Evolutionary conservation across 2,888 invertebrate species (phyloP), one percentile per base, ranked within the genome.

Genomic region (Spodoptera littoralis): DNA sequence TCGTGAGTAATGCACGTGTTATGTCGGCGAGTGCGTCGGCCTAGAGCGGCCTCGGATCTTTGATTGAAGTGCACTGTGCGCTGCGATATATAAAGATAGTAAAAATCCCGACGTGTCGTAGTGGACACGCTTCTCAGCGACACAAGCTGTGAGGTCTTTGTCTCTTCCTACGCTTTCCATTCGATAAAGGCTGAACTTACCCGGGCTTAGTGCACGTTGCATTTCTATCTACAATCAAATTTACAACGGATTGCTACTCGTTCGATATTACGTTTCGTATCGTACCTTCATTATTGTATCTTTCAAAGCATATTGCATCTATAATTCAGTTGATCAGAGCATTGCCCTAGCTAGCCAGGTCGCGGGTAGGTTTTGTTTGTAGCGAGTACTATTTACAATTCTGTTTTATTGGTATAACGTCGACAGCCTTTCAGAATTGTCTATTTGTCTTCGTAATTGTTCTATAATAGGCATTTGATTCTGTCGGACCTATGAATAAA

Each of bases 1-100:
- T 94, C 90, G 94, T 94, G 94, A 94, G 94, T 94, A 94, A 94
- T 94, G 93, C 94, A 94, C 94, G 93, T 94, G 94, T 92, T 93
- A 93, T 94, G 92, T 88, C 84, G 84, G 80, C 77, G 91, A 92
- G 92, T 91, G 92, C 93, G 93, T 90, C 92, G 93, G 90, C 93
- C 93, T 92, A 92, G 87, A 88, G 86, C 92, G 92, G 88, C 93
- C 92, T 92, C 90, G 86, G 85, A 81, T 88, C 88, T 90, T 89
- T 90, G 91, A 93, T 93, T 93, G 90, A 90, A 87, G 88, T 90
- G 89, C 90, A 90, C 77, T 83, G 83, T 72, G 56, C 76, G 74
- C 79, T 82, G 76, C 75, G 83, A 84, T 85, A 86, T 87, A 87
- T 89, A 85, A 81, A 88, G 86, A 85, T 88, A 87, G 85, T 86